Evolutionary conservation across 2,888 invertebrate genomes (phyloP), one percentile per base, ranked within the genome.

Genomic region (Eupithecia centaureata): DNA sequence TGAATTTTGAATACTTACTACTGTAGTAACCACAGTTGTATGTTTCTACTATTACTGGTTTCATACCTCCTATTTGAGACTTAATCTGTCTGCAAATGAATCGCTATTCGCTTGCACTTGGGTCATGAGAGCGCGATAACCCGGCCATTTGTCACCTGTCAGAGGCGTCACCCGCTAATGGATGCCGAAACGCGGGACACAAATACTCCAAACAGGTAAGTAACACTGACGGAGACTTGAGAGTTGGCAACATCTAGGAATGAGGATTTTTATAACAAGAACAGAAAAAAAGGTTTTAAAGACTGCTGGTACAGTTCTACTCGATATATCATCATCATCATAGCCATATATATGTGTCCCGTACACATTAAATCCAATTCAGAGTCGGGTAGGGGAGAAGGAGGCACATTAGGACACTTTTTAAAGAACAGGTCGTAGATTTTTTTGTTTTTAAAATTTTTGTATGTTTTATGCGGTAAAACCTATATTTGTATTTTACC

Each of bases 81-180:
- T 47, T 35, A 35, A 35, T 35, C 35, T 35, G 4, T 35, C 15
- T 4, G 27, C n/a, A 68, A 68, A 68, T 62, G 54, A 68, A 65
- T 54, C 62, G 57, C 22, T 18, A 28, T 52, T 38, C 28, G 38
- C 25, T 30, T 51, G 42, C 66, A 71, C 73, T 62, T 60, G 61
- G 62, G 59, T 68, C 57, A 66, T 71, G 75, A 72, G 75, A 75
- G 71, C 51, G 73, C 76, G 63, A 77, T 79, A 80, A 78, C 79
- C 75, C 78, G 38, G 73, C 77, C 79, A 82, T 84, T 83, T 79
- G 82, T 83, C 82, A 82, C 65, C 73, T 78, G 82, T 81, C 82
- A 77, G 51, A 54, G 74, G 61, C 68, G 66, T 61, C 65, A 60
- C 59, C 78, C 76, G 74, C 81, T 82, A 82, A 82, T 82, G 82